phyloP scores from a whole-genome alignment of 2,888 invertebrate species.

The Morpho deidamia region DNA sequence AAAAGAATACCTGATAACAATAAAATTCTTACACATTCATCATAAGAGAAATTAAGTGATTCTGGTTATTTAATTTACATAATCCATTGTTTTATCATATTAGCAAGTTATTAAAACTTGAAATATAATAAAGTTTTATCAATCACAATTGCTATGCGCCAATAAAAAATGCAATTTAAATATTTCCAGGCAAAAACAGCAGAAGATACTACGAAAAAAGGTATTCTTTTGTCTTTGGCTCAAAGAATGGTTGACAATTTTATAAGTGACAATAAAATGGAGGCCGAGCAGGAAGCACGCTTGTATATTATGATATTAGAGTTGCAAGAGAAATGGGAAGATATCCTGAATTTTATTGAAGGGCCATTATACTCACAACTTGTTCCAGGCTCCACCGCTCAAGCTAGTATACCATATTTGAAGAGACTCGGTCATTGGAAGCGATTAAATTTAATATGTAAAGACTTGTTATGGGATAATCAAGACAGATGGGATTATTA shows the following conservation, averaged over 20 bases:
- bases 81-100: too few species aligned
- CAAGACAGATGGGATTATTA: conserved; percentile 87
- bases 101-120: too few species aligned
- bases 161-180: too few species aligned
- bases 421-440: conserved; percentile 86
- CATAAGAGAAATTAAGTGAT: too few species aligned
- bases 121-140: too few species aligned
- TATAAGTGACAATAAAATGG: conserved; percentile 90
- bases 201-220: conserved; percentile 76
- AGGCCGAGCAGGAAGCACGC: conserved; percentile 95
- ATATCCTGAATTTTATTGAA: conserved; percentile 89
- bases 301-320: conserved; percentile 91
- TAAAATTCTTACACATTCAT: too few species aligned
- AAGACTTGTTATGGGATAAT: conserved; percentile 84
- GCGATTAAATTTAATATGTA: conserved; percentile 85
- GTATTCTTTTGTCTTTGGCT: conserved; percentile 90
- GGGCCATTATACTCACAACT: conserved; percentile 84
- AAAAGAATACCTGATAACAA: too few species aligned
- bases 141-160: too few species aligned
- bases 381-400: conserved; percentile 82
- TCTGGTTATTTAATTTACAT: too few species aligned
- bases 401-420: conserved; percentile 85
- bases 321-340: conserved; percentile 87
- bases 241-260: conserved; percentile 96
- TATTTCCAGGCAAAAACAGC: conserved; percentile 58